A percentile compares a stretch with the other conserved stretches of the same genome.
phyloP scores from a whole-genome alignment of 2,113 vertebrate genomes.

The Xiphophorus maculatus region DNA sequence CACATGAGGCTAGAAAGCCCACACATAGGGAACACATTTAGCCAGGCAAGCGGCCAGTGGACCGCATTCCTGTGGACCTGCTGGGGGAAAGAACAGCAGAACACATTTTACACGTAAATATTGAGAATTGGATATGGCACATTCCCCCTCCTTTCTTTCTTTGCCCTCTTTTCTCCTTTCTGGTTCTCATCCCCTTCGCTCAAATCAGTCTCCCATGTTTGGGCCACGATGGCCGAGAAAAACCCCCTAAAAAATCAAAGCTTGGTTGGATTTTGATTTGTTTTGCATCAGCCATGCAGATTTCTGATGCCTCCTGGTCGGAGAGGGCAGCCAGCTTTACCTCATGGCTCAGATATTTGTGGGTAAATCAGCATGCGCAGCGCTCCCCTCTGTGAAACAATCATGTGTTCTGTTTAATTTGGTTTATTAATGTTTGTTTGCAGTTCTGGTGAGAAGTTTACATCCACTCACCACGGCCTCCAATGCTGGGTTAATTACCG shows the following conservation, averaged over 20 bases:
- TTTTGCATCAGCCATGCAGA: slow-evolving; percentile 66
- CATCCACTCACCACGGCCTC: too few species aligned
- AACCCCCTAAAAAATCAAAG: slow-evolving; percentile 54
- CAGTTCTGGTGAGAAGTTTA: too few species aligned
- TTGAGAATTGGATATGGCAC: slow-evolving; percentile 72
- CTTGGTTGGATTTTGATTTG: slow-evolving; percentile 68
- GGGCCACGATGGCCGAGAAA: slow-evolving; percentile 65
- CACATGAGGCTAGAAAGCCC: slow-evolving; percentile 49
- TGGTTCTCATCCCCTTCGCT: slow-evolving; percentile 65
- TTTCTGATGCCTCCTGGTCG: slow-evolving; percentile 60
- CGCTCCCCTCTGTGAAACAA: slow-evolving; percentile 40
- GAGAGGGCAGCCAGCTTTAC: slow-evolving; percentile 59
- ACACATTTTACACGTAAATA: slow-evolving; percentile 73
- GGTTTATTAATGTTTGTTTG: slow-evolving; percentile 46
- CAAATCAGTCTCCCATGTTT: slow-evolving; percentile 63
- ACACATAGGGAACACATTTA: slow-evolving; percentile 78
- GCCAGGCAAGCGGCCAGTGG: slow-evolving; percentile 71
- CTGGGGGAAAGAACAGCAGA: slow-evolving; percentile 61
- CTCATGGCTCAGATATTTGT: slow-evolving; percentile 64
- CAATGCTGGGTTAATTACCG: not conserved
- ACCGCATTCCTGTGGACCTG: slow-evolving; percentile 71
- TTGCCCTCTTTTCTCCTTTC: slow-evolving; percentile 42
- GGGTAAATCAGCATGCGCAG: slow-evolving; percentile 33
- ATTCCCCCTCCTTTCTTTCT: slow-evolving; percentile 45
- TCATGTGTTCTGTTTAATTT: slow-evolving; percentile 54